Base-by-base conservation (phyloP, 2,797 vertebrate genomes). In the Microctenopoma lineatum region DNA sequence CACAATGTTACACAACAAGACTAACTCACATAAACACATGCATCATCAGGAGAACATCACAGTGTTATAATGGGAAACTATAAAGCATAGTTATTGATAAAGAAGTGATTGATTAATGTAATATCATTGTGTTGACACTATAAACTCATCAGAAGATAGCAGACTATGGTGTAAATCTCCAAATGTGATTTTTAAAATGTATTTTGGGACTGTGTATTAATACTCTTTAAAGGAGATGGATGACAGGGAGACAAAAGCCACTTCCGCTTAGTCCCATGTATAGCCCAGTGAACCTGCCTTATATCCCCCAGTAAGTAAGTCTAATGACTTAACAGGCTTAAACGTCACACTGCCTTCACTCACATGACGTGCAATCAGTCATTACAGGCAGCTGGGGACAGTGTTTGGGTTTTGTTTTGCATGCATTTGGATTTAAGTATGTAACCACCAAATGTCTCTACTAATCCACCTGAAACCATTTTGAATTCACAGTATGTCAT, bases 301-400 rank as follows among this genome's bases (percentile, higher is more conserved):
- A 83, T 83, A 90, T 90, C 80, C 70, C 59, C 62, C 70, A 61
- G 90, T 81, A 64, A 78, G 78, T 81, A 84, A 81, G 38, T 84
- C 73, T 88, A 91, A 90, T 85, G 54, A 80, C 79, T 82, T 89
- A 92, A 90, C 79, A 75, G 77, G 86, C 87, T 93, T 94, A 92
- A 79, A 89, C 75, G 81, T 91, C 90, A 87, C 79, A 72, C 70
- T 70, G 63, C 57, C 15, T 61, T 26, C 64, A 38, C 71, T 78
- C 79, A 81, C 82, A 85, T 66, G 75, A 84, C 38, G 7, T 51
- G 25, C 56, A 89, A 73, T 72, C 66, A 66, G 57, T 70, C 59
- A 54, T 55, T 14, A 75, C 73, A 64, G 7, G 39, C 16, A 55
- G 63, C 56, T 77, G 50, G 38, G 55, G 27, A 27, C 53, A 62